Evolutionary conservation across 64 coral and sea anemone genomes (phyloP).

Genomic region (Pocillopora damicornis): DNA sequence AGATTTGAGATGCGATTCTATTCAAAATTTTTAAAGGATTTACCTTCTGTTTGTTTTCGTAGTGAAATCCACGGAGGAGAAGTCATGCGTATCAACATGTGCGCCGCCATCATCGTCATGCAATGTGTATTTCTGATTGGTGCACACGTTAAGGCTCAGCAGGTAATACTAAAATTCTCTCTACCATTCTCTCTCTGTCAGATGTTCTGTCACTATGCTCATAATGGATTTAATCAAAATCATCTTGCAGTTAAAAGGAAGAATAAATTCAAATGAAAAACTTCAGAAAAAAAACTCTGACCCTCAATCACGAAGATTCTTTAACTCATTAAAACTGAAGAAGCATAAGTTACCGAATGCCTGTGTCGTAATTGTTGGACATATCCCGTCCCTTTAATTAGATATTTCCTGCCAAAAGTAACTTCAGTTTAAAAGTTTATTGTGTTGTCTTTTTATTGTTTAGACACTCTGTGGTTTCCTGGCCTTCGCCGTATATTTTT

Average conservation of each 20-base stretch:
- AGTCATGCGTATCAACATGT: constrained; percentile 86
- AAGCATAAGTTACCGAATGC: too few species aligned
- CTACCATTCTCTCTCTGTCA: not conserved
- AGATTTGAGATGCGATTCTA: too few species aligned
- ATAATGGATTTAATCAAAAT: too few species aligned
- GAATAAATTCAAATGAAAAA: too few species aligned
- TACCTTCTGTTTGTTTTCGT: not conserved
- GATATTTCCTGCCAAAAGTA: too few species aligned
- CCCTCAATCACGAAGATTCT: too few species aligned
- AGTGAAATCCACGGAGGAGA: constrained; percentile 75
- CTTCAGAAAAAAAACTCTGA: too few species aligned
- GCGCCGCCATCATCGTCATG: constrained; percentile 71
- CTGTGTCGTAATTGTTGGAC: too few species aligned
- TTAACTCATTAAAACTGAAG: too few species aligned
- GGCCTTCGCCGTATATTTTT: constrained; percentile 65
- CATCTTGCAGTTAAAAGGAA: too few species aligned
- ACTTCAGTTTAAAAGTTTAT: not conserved
- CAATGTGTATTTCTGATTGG: constrained; percentile 69
- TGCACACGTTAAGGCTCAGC: constrained; percentile 74
- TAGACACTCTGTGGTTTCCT: constrained; percentile 80
- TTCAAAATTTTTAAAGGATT: not conserved
- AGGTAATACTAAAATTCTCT: constrained; percentile 26
- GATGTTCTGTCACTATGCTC: too few species aligned
- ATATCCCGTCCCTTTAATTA: too few species aligned
- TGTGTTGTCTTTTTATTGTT: not conserved